phyloP scores from a whole-genome alignment of 2,113 vertebrate genomes.

The Cephalopholis sonnerati region DNA sequence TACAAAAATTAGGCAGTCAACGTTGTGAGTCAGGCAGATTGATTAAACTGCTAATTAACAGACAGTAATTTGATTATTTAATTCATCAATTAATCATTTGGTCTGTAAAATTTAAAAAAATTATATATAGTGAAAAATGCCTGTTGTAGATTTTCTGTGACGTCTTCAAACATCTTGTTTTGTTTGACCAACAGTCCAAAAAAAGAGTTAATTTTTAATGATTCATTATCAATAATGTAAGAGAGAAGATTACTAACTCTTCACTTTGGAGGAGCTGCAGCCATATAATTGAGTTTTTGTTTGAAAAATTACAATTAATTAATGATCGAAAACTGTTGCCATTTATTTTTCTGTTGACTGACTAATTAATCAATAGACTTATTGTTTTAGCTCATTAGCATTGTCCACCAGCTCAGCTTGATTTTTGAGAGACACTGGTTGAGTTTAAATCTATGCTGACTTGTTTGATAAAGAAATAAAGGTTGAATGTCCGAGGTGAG shows the following conservation, averaged over 20 bases:
- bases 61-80: neutral
- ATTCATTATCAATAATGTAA: neutral
- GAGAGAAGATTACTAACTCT: neutral
- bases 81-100: neutral
- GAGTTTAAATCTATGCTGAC: neutral
- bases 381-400: neutral
- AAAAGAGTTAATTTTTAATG: neutral
- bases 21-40: no score
- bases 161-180: neutral
- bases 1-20: neutral
- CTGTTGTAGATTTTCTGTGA: neutral
- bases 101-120: neutral
- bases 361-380: neutral
- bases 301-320: neutral
- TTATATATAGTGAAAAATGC: neutral
- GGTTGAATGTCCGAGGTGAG: neutral
- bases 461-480: slow-evolving; percentile 31
- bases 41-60: neutral
- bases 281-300: neutral
- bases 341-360: neutral
- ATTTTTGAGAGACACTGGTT: neutral
- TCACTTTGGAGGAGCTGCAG: neutral
- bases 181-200: neutral
- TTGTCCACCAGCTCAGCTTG: neutral
- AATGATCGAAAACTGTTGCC: neutral